Percentiles rank a stretch among this genome's conserved stretches.
These are phyloP conservation scores for Drosophila villosipedis DNA, from an alignment of 2,888 invertebrate species.

Conservation along the genomic window DNA sequence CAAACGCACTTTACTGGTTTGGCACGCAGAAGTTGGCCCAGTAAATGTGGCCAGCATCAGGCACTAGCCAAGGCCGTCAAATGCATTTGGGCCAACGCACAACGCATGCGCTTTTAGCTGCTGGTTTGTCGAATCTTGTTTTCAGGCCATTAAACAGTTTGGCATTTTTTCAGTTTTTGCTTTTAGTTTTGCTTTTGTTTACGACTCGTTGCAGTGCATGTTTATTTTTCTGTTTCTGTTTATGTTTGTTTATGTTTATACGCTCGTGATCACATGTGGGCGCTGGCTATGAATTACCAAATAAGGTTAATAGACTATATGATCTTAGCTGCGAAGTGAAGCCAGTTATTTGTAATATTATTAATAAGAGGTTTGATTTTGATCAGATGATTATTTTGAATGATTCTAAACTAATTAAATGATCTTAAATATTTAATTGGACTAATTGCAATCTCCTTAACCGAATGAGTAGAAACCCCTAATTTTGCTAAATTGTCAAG, in stretches of 20 bases:
- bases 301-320: slow-evolving; percentile 70
- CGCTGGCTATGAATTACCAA: slow-evolving; percentile 61
- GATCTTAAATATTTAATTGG: not conserved
- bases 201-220: slow-evolving; percentile 3
- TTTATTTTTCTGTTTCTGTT: slow-evolving; percentile 14
- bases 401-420: slow-evolving; percentile 1
- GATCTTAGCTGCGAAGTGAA: slow-evolving; percentile 26
- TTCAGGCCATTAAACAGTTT: slow-evolving; percentile 39
- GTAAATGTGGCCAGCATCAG: slow-evolving; percentile 37
- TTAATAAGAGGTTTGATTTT: slow-evolving; percentile 8
- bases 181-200: slow-evolving; percentile 3
- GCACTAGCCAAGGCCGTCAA: slow-evolving; percentile 48
- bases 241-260: slow-evolving; percentile 34
- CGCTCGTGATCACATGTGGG: slow-evolving; percentile 44
- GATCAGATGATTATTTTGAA: slow-evolving; percentile 23
- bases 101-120: slow-evolving; percentile 39
- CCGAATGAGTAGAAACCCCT: not conserved
- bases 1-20: slow-evolving; percentile 64
- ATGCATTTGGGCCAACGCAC: slow-evolving; percentile 56
- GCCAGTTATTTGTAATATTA: slow-evolving; percentile 9
- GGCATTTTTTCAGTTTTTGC: not conserved
- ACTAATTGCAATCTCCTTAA: not conserved
- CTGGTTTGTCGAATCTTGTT: slow-evolving; percentile 51
- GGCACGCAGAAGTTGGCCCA: slow-evolving; percentile 63
- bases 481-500: not conserved